Conservation (phyloP, 2,113 vertebrate species). For the Andinoacara biseriatus region DNA sequence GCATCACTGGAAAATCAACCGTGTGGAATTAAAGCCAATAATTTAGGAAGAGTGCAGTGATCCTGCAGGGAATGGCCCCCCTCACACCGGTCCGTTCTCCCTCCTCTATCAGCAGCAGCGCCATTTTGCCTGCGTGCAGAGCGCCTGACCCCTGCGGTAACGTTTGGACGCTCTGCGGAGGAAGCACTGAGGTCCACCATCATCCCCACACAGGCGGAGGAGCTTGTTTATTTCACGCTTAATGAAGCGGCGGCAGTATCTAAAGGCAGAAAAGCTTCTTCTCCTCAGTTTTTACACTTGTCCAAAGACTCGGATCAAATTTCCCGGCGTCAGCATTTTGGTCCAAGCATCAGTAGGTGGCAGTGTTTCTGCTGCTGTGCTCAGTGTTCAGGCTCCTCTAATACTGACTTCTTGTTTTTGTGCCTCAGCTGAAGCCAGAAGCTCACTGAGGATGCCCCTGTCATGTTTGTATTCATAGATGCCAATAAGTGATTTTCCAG, state of each 20-base stretch:
- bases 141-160: constrained; percentile 45
- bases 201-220: background rate
- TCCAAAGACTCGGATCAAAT: background rate
- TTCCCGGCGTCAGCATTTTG: constrained; percentile 10
- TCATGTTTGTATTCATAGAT: background rate
- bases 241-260: background rate
- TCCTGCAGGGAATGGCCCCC: background rate
- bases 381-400: background rate
- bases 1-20: background rate
- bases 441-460: background rate
- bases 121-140: constrained; percentile 58
- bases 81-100: background rate
- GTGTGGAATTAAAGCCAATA: background rate
- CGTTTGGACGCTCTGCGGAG: constrained; percentile 36
- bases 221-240: background rate
- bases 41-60: background rate
- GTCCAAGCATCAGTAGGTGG: constrained; percentile 13
- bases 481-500: background rate
- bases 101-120: constrained; percentile 3
- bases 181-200: constrained; percentile 21
- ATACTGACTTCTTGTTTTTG: background rate
- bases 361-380: constrained; percentile 23
- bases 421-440: background rate
- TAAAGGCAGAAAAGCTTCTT: background rate
- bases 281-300: background rate